Evolutionary conservation across 2,888 invertebrate species (phyloP).

Genomic region (Nycteola revayana): DNA sequence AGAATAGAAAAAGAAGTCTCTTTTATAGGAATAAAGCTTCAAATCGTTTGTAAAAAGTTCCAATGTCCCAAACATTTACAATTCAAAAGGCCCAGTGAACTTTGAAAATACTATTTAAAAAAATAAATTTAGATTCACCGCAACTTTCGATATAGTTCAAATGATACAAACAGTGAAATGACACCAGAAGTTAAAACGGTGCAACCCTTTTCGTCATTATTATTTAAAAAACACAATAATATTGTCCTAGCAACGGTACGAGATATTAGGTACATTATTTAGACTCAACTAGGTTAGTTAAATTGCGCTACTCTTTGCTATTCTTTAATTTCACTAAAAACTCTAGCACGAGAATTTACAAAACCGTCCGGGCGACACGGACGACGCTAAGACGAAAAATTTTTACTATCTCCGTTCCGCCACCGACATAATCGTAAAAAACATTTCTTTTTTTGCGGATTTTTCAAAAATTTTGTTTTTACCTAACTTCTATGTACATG

Average conservation of each 20-base stretch:
- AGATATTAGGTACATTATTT: slow-evolving; percentile 69
- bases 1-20: slow-evolving; percentile 27
- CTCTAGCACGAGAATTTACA: slow-evolving; percentile 63
- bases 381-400: slow-evolving; percentile 51
- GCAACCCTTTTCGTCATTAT: slow-evolving; percentile 51
- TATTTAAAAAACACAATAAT: slow-evolving; percentile 57
- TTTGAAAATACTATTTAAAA: slow-evolving; percentile 44
- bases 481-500: slow-evolving; percentile 69
- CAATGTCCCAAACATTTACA: slow-evolving; percentile 24
- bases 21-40: slow-evolving; percentile 22
- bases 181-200: slow-evolving; percentile 55
- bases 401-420: slow-evolving; percentile 59
- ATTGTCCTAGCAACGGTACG: slow-evolving; percentile 75
- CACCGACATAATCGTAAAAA: slow-evolving; percentile 59
- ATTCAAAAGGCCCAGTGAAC: slow-evolving; percentile 20
- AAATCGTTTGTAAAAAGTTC: slow-evolving; percentile 21
- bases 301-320: slow-evolving; percentile 78
- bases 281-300: slow-evolving; percentile 74
- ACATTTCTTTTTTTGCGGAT: slow-evolving; percentile 63
- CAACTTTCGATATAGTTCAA: slow-evolving; percentile 35
- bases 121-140: slow-evolving; percentile 66
- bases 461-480: slow-evolving; percentile 49
- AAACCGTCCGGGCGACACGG: slow-evolving; percentile 37
- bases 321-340: slow-evolving; percentile 70
- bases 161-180: slow-evolving; percentile 46